These are phyloP conservation scores for Byasa hedistus DNA, from an alignment of 2,888 invertebrate genomes.

Conservation along the genomic window DNA sequence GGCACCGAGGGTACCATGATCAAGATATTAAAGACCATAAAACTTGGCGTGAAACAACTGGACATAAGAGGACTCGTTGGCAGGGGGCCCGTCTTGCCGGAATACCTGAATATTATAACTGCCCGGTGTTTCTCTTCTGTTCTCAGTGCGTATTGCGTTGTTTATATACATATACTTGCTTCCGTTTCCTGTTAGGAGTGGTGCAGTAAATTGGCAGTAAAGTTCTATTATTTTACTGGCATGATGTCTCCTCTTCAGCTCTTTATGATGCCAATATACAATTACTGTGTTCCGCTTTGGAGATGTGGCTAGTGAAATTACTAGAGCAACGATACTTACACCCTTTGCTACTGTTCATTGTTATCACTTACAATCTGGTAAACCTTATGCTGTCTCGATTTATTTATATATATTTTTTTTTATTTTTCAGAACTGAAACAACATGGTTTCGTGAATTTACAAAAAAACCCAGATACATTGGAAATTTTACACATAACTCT, in stretches of 20 bases:
- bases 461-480: conserved; percentile 51
- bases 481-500: conserved; percentile 54
- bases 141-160: conserved; percentile 43
- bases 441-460: conserved; percentile 53
- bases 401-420: not conserved
- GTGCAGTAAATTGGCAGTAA: no score
- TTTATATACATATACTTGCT: not conserved
- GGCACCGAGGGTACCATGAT: conserved; percentile 65
- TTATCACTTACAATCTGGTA: not conserved
- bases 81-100: conserved; percentile 49
- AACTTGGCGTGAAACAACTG: conserved; percentile 37
- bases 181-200: not conserved
- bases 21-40: conserved; percentile 48
- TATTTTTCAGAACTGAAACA: conserved; percentile 61
- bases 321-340: no score
- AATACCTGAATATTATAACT: conserved; percentile 45
- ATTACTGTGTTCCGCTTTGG: no score
- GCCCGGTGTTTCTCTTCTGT: conserved; percentile 65
- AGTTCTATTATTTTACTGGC: no score
- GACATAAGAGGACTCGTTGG: conserved; percentile 45
- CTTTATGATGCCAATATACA: no score
- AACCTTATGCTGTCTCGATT: not conserved
- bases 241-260: no score
- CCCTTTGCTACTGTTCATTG: not conserved
- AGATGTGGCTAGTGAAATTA: no score